Percentiles rank a stretch among this genome's conserved stretches.
These are phyloP conservation scores for Parthenolecanium corni DNA, from an alignment of 2,888 invertebrate species.

Conservation along the genomic window DNA sequence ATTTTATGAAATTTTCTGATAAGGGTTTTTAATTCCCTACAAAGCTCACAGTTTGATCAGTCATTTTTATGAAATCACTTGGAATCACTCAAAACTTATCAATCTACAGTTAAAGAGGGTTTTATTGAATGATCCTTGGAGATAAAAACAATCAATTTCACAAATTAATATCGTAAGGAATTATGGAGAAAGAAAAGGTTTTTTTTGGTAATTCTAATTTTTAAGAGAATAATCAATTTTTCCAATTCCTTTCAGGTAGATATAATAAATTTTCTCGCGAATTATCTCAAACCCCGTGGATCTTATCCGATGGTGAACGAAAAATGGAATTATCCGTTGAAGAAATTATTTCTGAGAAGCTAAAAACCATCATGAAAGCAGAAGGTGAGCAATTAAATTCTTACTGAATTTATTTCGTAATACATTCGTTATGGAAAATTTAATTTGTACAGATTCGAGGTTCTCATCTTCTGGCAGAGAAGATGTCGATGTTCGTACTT, in stretches of 20 bases:
- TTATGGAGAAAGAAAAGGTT: too few species aligned
- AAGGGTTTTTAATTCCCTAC: too few species aligned
- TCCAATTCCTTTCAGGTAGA: slow-evolving; percentile 44
- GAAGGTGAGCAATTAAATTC: slow-evolving; percentile 36
- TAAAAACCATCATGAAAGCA: slow-evolving; percentile 50
- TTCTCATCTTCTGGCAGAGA: slow-evolving; percentile 89
- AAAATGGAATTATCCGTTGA: slow-evolving; percentile 80
- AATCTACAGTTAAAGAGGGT: too few species aligned
- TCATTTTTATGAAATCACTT: too few species aligned
- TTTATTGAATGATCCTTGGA: too few species aligned
- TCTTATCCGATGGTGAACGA: slow-evolving; percentile 59
- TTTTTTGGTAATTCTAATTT: too few species aligned
- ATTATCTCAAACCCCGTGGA: slow-evolving; percentile 90
- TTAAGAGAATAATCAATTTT: not conserved
- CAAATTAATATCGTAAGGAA: too few species aligned
- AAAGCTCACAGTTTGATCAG: too few species aligned
- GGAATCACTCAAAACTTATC: too few species aligned
- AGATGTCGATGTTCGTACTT: slow-evolving; percentile 90
- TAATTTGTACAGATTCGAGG: slow-evolving; percentile 36
- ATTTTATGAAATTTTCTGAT: too few species aligned
- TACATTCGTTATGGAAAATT: not conserved
- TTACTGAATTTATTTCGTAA: not conserved
- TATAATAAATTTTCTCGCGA: slow-evolving; percentile 74
- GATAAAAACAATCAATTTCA: too few species aligned
- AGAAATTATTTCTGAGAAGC: slow-evolving; percentile 64